phyloP scores from a whole-genome alignment of 2,113 vertebrate genomes.

The Upupa epops region DNA sequence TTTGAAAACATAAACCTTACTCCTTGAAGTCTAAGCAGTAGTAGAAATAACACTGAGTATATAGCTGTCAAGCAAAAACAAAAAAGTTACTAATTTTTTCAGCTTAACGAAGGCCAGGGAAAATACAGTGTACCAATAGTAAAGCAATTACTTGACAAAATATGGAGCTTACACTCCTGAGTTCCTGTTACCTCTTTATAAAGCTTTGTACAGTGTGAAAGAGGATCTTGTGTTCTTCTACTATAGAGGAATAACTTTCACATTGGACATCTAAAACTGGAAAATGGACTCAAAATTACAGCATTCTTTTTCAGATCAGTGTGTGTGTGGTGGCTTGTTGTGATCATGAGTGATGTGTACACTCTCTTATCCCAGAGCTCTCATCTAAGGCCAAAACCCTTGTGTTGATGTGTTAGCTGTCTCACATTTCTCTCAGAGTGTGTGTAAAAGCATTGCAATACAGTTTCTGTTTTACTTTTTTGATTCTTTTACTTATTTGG shows the following conservation, averaged over 20 bases:
- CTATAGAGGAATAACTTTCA: not conserved
- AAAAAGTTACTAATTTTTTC: constrained; percentile 4
- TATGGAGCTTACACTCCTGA: not conserved
- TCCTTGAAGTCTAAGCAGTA: not conserved
- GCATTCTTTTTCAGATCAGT: not conserved
- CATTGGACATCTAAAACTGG: not conserved
- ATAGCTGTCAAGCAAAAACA: not conserved
- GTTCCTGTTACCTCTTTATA: not conserved
- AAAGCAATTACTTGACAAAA: constrained; percentile 19
- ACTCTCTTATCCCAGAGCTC: too few relatives aligned
- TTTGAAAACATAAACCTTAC: not conserved
- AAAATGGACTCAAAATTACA: not conserved
- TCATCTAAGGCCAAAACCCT: too few relatives aligned
- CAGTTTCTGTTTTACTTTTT: too few relatives aligned
- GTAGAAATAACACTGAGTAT: not conserved
- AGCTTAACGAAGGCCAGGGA: not conserved
- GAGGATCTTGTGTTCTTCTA: not conserved
- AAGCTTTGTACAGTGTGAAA: not conserved
- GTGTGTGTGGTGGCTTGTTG: too few relatives aligned
- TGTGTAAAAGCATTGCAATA: too few relatives aligned
- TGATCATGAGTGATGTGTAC: too few relatives aligned
- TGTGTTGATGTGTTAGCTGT: too few relatives aligned
- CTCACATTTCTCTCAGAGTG: too few relatives aligned
- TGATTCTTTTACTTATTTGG: too few relatives aligned
- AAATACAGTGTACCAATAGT: not conserved